Base-by-base conservation (phyloP, 2,888 invertebrate species). In the Meiosimyza platycephala region DNA sequence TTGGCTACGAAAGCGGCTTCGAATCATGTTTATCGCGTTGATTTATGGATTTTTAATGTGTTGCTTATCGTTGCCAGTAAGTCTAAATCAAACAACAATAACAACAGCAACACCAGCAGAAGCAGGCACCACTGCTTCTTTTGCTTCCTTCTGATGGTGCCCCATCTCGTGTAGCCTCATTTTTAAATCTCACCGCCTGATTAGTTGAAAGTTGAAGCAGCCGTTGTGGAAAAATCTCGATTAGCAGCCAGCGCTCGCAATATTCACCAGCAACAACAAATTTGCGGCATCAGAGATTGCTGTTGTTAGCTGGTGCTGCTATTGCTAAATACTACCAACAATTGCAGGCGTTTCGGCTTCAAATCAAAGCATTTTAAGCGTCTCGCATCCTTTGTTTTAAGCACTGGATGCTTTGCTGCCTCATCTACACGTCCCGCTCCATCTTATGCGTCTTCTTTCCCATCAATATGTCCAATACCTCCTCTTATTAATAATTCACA, bases 31-130 rank as follows among this genome's bases (percentile, higher is more conserved):
- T 86, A 86, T 86, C 86, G 84, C 85, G 82, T 84, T 87, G 86
- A 86, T 86, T 86, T 87, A 86, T 86, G 86, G 85, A 83, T 85
- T 87, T 86, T 87, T 86, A 86, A 86, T 86, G 85, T 84, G 87
- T 87, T 84, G 83, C 85, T 86, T 86, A 87, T 86, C 86, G 84
- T 85, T 85, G 85, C 86, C 86, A 83, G 80, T 82, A 81, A 76
- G 84, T 80, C 82, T 82, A 82, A 84, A 83, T 84, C 83, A 84
- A 79, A 73, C 68, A 74, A 33, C 73, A 72, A 74, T 79, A 78
- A 55, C 72, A 76, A 77, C 76, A 75, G 73, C 74, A 50, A 28
- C 77, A 69, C 57, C 47, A 73, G 72, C 72, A 75, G 71, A 70
- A 71, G 72, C 22, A 62, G 13, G 9, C 11, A 52, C 48, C n/a